Conservation (phyloP, 2,888 invertebrate species). For the Myopa testacea region DNA sequence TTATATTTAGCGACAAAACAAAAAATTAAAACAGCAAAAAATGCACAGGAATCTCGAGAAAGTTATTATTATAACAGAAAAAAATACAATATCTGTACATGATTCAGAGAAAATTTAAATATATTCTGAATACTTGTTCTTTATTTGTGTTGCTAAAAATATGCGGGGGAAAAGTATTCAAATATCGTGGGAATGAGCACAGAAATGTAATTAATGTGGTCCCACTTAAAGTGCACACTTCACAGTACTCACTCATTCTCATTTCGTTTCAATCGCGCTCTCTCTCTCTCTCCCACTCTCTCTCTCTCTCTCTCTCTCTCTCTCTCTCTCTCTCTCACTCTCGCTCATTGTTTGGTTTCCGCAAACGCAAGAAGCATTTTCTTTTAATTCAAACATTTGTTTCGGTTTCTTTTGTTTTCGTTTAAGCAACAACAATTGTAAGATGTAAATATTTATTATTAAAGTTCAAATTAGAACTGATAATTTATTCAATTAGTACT, state of each 20-base stretch:
- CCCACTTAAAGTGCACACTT: too few relatives aligned
- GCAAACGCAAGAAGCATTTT: too few relatives aligned
- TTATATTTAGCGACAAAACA: conserved; percentile 2
- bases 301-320: neutral
- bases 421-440: too few relatives aligned
- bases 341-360: too few relatives aligned
- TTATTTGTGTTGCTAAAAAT: neutral
- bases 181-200: too few relatives aligned
- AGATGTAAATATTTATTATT: too few relatives aligned
- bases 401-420: neutral
- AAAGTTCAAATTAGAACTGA: too few relatives aligned
- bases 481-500: too few relatives aligned
- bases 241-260: neutral
- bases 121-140: neutral
- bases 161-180: neutral
- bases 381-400: neutral
- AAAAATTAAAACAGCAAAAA: conserved; percentile 19
- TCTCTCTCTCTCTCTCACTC: neutral
- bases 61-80: neutral
- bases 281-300: neutral
- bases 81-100: too few relatives aligned
- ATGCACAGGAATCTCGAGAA: conserved; percentile 24
- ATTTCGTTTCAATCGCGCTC: neutral
- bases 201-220: too few relatives aligned
- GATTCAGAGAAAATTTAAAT: neutral